Conservation (phyloP, 2,797 vertebrate genomes). For the Okamejei kenojei region DNA sequence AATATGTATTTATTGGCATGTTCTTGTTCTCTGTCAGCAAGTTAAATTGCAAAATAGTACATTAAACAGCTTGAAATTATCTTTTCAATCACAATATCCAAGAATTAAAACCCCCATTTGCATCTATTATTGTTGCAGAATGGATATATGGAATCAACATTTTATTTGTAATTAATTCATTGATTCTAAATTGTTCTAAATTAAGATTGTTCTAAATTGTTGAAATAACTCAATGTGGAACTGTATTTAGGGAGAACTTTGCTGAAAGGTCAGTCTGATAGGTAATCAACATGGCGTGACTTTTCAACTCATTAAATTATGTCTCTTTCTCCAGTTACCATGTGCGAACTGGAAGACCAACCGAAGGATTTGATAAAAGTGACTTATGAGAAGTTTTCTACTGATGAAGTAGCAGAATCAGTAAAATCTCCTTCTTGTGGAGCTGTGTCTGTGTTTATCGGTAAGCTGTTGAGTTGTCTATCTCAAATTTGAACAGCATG, state of each 20-base stretch:
- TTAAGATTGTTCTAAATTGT: neutral
- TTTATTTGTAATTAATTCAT: too few relatives aligned
- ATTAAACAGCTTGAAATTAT: neutral
- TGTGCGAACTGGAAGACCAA: slow-evolving; percentile 51
- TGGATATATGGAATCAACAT: too few relatives aligned
- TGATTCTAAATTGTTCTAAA: neutral
- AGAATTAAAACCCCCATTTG: too few relatives aligned
- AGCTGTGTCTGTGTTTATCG: slow-evolving; percentile 78
- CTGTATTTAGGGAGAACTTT: neutral
- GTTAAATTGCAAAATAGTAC: neutral
- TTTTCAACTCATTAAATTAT: neutral
- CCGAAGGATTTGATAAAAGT: slow-evolving; percentile 66
- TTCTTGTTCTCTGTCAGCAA: neutral
- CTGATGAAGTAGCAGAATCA: slow-evolving; percentile 64
- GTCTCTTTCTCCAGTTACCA: slow-evolving; percentile 39
- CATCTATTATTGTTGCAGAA: too few relatives aligned
- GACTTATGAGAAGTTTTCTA: slow-evolving; percentile 64
- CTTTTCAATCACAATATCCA: neutral
- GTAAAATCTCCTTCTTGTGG: slow-evolving; percentile 73
- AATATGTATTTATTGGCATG: neutral
- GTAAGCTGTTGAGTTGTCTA: slow-evolving; percentile 62
- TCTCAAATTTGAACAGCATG: neutral
- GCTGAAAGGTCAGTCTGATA: neutral
- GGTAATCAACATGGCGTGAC: neutral
- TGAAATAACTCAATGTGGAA: neutral